A percentile compares a stretch with the other conserved stretches of the same genome.
Conservation (phyloP, 2,888 invertebrate species). For the Steinernema carpocapsae region DNA sequence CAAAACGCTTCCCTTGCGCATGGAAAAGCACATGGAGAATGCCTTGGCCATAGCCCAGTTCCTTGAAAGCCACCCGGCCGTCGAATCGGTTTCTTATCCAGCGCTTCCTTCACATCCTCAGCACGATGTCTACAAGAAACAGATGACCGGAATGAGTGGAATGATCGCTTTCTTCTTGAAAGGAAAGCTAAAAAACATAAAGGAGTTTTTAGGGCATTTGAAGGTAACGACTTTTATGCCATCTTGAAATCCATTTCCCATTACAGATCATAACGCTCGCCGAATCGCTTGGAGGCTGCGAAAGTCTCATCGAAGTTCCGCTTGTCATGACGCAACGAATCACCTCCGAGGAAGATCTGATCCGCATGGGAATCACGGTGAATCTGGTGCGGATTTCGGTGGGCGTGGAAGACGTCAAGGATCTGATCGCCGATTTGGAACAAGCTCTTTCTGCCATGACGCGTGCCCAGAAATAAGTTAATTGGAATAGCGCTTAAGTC, state of each 20-base stretch:
- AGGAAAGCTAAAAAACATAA: conserved; percentile 78
- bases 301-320: conserved; percentile 88
- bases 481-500: too few relatives aligned
- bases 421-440: conserved; percentile 82
- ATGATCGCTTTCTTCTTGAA: conserved; percentile 85
- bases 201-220: conserved; percentile 77
- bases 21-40: conserved; percentile 84
- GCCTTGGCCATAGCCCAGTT: conserved; percentile 80
- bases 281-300: conserved; percentile 90
- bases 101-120: conserved; percentile 84
- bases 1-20: conserved; percentile 86
- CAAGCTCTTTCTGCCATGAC: conserved; percentile 75
- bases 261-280: conserved; percentile 79
- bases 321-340: conserved; percentile 88
- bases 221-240: too few relatives aligned
- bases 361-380: conserved; percentile 80
- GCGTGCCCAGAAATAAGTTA: neutral
- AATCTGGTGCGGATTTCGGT: conserved; percentile 83
- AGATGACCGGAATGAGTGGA: conserved; percentile 76
- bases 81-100: conserved; percentile 83
- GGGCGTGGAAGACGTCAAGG: conserved; percentile 83
- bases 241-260: too few relatives aligned
- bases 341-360: conserved; percentile 79
- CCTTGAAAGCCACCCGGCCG: conserved; percentile 79
- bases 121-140: conserved; percentile 79